Evolutionary conservation across 2,888 invertebrate species (phyloP), one percentile per base, ranked within the genome.

Genomic region (Conchocele bisecta): DNA sequence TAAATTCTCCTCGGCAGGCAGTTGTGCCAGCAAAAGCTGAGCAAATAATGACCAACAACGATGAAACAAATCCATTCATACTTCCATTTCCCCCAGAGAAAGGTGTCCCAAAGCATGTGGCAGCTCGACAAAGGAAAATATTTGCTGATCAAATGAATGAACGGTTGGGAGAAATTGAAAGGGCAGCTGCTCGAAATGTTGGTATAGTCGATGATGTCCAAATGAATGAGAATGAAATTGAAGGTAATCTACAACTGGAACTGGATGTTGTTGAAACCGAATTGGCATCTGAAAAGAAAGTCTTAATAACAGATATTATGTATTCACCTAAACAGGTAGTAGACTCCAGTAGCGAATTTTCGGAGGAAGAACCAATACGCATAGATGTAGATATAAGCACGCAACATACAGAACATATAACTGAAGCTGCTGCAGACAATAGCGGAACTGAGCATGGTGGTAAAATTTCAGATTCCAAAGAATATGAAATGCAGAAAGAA

Each of bases 81-180:
- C 53, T 85, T 26, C 87, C 87, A 1, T 88, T 86, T 72, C 78
- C 85, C 13, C 77, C 79, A 15, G 82, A 85, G 11, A 46, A 76
- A 41, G 85, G 86, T 0, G 73, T 81, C 5, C 86, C 86, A 1
- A 65, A 65, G 13, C 79, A 85, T 75, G 83, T 86, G 0, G 81
- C 78, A 22, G 65, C 67, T 13, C 75, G 71, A 42, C 86, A 86
- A 64, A 74, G 74, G 46, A 84, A 81, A 46, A 54, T 86, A 11
- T 88, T 86, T 70, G 74, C 85, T 26, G 80, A 82, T 22, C 71
- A 60, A 35, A 44, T 73, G 26, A 70, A 56, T 46, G 48, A 71
- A 28, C 77, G 75, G 24, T 51, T 74, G 11, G 53, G 76, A 53
- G 68, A 65, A 44, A 70, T 71, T 11, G 77, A 82, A 50, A 72